Evolutionary conservation across 2,888 invertebrate species (phyloP), one percentile per base, ranked within the genome.

Genomic region (Conchocele bisecta): DNA sequence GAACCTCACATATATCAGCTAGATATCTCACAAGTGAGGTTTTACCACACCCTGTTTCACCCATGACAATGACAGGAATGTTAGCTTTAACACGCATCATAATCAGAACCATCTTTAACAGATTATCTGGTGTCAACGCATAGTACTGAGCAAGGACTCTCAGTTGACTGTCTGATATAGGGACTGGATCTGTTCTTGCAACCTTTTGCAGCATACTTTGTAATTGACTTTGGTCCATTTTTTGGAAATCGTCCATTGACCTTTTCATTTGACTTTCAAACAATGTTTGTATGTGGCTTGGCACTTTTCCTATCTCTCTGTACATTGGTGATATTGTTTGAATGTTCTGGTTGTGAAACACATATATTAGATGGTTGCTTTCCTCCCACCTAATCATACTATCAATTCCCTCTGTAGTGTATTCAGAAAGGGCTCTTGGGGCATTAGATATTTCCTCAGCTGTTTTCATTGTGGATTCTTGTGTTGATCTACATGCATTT

Each of bases 1-100:
- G 29, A 1, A 81, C 69, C 35, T 66, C 82, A 66, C 76, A 79
- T 15, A 82, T 66, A 22, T 42, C 41, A 1, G 84, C 77, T 2
- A 84, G 71, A 50, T 77, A 84, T 20, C 75, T 53, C 15, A 85
- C 77, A 0, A 85, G 69, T 3, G 83, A 83, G 6, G 85, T 85
- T 67, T 85, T 85, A 9, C 85, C 85, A 77, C 85, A 85, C 3
- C 85, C 85, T 2, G 85, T 85, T 66, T 85, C 85, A 11, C 85
- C 84, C 84, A 85, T 85, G 1, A 85, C 72, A 13, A 85, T 53
- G 2, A 85, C 79, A 33, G 85, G 85, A 6, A 84, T 70, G 31
- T 63, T 44, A 13, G 81, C 75, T 57, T 75, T 78, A 1, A 83
- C 54, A 26, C 84, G 58, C 15, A 84, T 57, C 20, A 73, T 59